phyloP scores from a whole-genome alignment of 1,140 invertebrate species.

The Drosophila triauraria region DNA sequence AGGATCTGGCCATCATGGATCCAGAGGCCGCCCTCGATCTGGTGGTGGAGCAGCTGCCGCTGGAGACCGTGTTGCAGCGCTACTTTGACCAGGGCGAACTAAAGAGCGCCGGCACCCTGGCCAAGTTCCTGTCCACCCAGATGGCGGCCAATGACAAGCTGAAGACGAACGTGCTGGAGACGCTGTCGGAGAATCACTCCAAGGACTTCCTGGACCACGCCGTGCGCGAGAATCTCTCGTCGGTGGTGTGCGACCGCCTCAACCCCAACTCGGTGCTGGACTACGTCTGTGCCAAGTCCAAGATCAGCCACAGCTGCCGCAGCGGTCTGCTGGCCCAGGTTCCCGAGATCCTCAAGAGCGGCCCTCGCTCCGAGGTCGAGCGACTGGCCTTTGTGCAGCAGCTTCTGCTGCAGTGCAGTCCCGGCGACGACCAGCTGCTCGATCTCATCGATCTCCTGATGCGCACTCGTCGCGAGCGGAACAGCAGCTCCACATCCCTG shows the following conservation, averaged over 20 bases:
- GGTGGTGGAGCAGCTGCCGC: constrained; percentile 55
- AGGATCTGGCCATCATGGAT: constrained; percentile 50
- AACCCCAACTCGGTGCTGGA: constrained; percentile 81
- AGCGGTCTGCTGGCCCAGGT: constrained; percentile 67
- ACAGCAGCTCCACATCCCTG: constrained; percentile 16
- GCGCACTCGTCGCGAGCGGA: constrained; percentile 32
- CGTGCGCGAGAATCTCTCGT: constrained; percentile 79
- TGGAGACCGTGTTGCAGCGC: constrained; percentile 71
- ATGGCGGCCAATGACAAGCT: constrained; percentile 73
- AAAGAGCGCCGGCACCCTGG: constrained; percentile 54
- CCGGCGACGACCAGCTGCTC: constrained; percentile 65
- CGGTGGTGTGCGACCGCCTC: constrained; percentile 82
- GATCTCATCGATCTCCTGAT: constrained; percentile 73
- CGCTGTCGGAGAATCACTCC: constrained; percentile 82
- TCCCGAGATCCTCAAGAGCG: constrained; percentile 61
- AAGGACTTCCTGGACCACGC: constrained; percentile 84
- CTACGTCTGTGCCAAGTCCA: constrained; percentile 83
- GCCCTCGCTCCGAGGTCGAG: constrained; percentile 61
- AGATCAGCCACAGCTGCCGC: constrained; percentile 73
- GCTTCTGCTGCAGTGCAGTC: constrained; percentile 55
- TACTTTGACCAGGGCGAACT: constrained; percentile 56
- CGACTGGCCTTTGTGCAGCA: constrained; percentile 61
- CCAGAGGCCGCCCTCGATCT: constrained; percentile 54
- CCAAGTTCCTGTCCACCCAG: constrained; percentile 72
- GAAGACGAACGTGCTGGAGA: constrained; percentile 75